Base-by-base conservation (phyloP, 1,140 invertebrate species). In the Macrostomum lignano region DNA sequence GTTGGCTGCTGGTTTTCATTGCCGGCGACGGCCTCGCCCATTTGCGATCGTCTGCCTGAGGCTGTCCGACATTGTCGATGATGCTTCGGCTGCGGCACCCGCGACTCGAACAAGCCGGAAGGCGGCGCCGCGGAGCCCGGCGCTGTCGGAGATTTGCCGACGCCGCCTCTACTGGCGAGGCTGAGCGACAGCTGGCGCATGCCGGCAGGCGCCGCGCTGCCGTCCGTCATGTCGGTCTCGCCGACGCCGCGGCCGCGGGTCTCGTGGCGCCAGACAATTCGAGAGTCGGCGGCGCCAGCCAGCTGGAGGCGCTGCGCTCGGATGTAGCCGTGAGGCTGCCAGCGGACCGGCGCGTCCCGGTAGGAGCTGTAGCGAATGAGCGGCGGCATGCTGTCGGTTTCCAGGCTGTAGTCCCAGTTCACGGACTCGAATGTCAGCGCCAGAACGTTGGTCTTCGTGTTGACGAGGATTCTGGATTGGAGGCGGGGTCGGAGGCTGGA, bases 391-490 rank as follows among this genome's bases (percentile, higher is more conserved):
- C 49, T 49, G 40, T 52, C 51, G 20, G 45, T 46, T 22, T 47
- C 45, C 20, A 52, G 36, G n/a, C 38, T 47, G 39, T 58, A 58
- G 39, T 58, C 50, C 46, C 47, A 58, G 20, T 49, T 43, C 1
- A 55, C 44, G 28, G 41, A 37, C 36, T 58, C 55, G 45, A 58
- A 58, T 32, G 47, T 51, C 36, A 58, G 38, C 35, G 52, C 44
- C 23, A 58, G 40, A 25, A 58, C 31, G 31, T 52, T 55, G 33
- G 40, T 44, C 15, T 46, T 36, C 6, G 54, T 58, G 33, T 58
- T 58, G 23, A 58, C 33, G 5, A 49, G 48, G 20, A 58, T 49
- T 41, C 54, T n/a, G n/a, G n/a, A n/a, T n/a, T n/a, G n/a, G n/a
- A n/a, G n/a, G n/a, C n/a, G n/a, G n/a, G n/a, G n/a, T n/a, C n/a